Percentiles rank a stretch among this genome's conserved stretches.
phyloP scores from a whole-genome alignment of 2,797 vertebrate genomes.

The Trichosurus vulpecula region DNA sequence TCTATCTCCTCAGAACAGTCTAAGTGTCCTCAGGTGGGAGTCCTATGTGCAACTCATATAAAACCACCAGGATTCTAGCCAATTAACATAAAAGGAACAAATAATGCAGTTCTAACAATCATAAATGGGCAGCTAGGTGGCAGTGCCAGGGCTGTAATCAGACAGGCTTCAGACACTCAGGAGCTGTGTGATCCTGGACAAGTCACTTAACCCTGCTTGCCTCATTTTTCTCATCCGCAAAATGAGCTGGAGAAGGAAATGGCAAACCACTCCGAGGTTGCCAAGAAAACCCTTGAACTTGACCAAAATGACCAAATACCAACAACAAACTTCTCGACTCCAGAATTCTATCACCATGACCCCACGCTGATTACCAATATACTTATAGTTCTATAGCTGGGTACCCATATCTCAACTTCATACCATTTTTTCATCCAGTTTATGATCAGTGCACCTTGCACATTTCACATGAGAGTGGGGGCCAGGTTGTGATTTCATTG shows the following conservation, averaged over 20 bases:
- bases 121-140: constrained; percentile 1
- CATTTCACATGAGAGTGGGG: constrained; percentile 26
- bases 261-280: neutral
- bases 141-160: neutral
- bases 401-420: constrained; percentile 23
- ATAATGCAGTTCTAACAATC: constrained; percentile 21
- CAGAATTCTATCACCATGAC: no score
- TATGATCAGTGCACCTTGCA: constrained; percentile 19
- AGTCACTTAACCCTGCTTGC: neutral
- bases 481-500: neutral
- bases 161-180: neutral
- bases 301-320: neutral
- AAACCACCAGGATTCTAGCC: constrained; percentile 61
- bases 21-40: neutral
- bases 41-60: neutral
- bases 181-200: neutral
- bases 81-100: constrained; percentile 61
- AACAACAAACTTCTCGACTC: neutral
- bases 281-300: neutral
- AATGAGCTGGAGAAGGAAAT: neutral
- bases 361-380: neutral
- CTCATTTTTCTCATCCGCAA: neutral
- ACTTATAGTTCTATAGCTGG: neutral
- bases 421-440: constrained; percentile 17
- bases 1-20: neutral